phyloP scores from a whole-genome alignment of 2,113 vertebrate species.

The Tragulus kanchil region DNA sequence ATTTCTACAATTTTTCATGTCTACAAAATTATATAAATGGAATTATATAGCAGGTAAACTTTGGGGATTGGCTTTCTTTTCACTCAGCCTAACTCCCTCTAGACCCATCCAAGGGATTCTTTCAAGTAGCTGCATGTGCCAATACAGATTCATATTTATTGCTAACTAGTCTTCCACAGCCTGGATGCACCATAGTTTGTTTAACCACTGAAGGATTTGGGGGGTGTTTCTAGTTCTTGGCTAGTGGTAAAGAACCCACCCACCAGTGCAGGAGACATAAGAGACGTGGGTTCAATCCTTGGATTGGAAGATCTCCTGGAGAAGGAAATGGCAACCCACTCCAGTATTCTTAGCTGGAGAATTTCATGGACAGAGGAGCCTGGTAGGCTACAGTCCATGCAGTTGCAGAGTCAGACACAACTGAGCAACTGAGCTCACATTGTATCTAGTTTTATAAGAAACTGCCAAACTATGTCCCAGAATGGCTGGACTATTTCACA shows the following conservation, averaged over 20 bases:
- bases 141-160: neutral
- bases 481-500: neutral
- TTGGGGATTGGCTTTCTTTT: neutral
- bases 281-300: neutral
- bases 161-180: neutral
- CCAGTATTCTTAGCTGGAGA: neutral
- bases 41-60: neutral
- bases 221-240: neutral
- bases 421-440: neutral
- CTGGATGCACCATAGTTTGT: neutral
- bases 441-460: neutral
- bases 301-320: neutral
- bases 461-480: neutral
- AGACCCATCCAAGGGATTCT: neutral
- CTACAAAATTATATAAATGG: neutral
- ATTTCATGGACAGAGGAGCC: neutral
- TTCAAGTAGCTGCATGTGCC: no score
- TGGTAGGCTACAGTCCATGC: neutral
- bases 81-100: neutral
- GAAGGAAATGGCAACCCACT: neutral
- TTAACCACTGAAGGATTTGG: neutral
- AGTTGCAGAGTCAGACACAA: neutral
- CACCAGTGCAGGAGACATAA: neutral
- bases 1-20: conserved; percentile 51
- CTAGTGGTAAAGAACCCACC: neutral